These are phyloP conservation scores for Procambarus clarkii DNA, from an alignment of 1,140 invertebrate species.

Conservation along the genomic window DNA sequence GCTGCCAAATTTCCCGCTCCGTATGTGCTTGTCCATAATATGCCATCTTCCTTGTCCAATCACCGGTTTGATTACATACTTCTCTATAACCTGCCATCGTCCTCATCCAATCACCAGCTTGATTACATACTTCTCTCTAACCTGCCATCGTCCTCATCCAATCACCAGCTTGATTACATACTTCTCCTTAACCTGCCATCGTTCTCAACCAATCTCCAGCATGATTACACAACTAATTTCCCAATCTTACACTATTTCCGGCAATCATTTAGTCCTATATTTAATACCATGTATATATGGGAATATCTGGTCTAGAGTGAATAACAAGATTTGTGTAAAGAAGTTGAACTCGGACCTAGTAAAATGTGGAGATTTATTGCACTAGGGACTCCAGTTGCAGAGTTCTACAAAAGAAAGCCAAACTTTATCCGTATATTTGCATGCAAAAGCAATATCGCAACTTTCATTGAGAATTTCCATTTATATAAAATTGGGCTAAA, in stretches of 20 bases:
- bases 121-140: too few species aligned
- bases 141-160: too few species aligned
- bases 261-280: background rate
- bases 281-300: background rate
- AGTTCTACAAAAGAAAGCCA: background rate
- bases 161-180: too few species aligned
- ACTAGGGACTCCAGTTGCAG: background rate
- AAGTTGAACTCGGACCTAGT: background rate
- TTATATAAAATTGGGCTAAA: too few species aligned
- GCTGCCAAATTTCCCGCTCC: background rate
- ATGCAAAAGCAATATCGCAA: background rate
- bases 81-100: too few species aligned
- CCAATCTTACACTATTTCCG: background rate
- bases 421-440: background rate
- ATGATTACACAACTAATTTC: too few species aligned
- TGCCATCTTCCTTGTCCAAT: background rate
- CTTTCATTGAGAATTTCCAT: too few species aligned
- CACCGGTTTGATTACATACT: background rate
- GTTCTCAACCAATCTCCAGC: too few species aligned
- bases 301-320: background rate
- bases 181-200: too few species aligned
- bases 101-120: too few species aligned
- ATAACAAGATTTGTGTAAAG: background rate
- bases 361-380: background rate
- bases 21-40: background rate